phyloP scores from a whole-genome alignment of 1,140 invertebrate genomes.

The Cotesia typhae region DNA sequence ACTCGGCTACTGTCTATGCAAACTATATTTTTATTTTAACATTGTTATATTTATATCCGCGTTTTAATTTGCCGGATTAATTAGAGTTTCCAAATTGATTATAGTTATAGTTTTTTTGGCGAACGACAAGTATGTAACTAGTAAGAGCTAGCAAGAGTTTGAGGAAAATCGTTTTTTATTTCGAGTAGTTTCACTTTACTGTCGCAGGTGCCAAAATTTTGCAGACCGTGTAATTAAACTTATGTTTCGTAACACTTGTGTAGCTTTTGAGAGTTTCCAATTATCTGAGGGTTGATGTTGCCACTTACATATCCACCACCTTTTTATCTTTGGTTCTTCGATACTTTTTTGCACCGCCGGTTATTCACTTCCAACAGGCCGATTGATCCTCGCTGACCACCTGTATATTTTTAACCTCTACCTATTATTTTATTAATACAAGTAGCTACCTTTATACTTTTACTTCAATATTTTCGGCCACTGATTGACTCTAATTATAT shows the following conservation, averaged over 20 bases:
- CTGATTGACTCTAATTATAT: no score
- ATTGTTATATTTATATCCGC: background rate
- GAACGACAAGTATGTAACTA: no score
- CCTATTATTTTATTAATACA: no score
- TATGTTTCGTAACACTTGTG: constrained; percentile 44
- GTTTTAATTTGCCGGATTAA: background rate
- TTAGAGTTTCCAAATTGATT: background rate
- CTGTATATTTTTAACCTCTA: background rate
- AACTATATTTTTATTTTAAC: background rate
- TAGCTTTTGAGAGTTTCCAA: constrained; percentile 45
- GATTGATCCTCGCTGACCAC: background rate
- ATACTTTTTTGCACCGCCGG: background rate
- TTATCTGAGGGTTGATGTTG: constrained; percentile 36
- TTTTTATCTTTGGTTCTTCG: background rate
- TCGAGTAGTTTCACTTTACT: constrained; percentile 1
- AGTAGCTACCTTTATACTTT: no score
- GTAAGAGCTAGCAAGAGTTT: no score
- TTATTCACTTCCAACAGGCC: background rate
- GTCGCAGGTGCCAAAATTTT: constrained; percentile 39
- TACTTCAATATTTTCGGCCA: no score
- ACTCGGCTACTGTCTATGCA: background rate
- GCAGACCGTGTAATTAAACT: constrained; percentile 47
- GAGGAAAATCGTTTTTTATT: background rate
- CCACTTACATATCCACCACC: background rate
- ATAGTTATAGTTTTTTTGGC: background rate